These are phyloP conservation scores for Arctocebus calabarensis DNA, from an alignment of 2,797 vertebrate genomes.

Conservation along the genomic window DNA sequence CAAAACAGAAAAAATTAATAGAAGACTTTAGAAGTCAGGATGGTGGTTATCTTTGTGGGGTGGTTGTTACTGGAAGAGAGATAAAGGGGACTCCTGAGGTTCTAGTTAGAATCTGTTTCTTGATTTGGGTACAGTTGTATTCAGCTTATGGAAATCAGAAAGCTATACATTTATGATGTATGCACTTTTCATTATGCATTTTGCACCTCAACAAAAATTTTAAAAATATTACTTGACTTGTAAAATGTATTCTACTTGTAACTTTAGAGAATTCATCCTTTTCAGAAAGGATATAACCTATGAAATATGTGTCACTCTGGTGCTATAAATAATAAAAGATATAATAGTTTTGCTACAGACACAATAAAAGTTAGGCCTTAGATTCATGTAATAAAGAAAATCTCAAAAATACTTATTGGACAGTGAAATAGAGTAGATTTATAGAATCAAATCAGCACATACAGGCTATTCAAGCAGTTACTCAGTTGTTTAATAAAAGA, in stretches of 20 bases:
- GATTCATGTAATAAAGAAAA: neutral
- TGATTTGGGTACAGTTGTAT: neutral
- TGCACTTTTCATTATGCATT: neutral
- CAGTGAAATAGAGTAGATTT: neutral
- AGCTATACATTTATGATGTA: neutral
- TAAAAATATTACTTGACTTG: slow-evolving; percentile 17
- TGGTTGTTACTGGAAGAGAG: neutral
- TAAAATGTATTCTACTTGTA: neutral
- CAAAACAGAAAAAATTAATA: neutral
- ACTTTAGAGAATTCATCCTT: neutral
- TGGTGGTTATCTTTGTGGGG: neutral
- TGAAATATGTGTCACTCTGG: neutral
- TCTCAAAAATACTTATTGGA: slow-evolving; percentile 3
- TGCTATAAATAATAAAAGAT: slow-evolving; percentile 24
- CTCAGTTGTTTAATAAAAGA: slow-evolving; percentile 30
- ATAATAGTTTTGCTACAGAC: neutral
- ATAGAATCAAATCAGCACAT: neutral
- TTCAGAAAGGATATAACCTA: neutral
- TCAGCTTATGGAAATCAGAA: neutral
- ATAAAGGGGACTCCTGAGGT: neutral
- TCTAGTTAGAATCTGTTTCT: neutral
- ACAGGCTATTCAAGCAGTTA: neutral
- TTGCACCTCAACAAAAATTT: slow-evolving; percentile 27
- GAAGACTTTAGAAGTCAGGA: neutral
- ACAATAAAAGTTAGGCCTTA: neutral